Percentiles rank a stretch among this genome's conserved stretches.
These are phyloP conservation scores for Probosciger aterrimus DNA, from an alignment of 2,113 vertebrate species.

Conservation along the genomic window DNA sequence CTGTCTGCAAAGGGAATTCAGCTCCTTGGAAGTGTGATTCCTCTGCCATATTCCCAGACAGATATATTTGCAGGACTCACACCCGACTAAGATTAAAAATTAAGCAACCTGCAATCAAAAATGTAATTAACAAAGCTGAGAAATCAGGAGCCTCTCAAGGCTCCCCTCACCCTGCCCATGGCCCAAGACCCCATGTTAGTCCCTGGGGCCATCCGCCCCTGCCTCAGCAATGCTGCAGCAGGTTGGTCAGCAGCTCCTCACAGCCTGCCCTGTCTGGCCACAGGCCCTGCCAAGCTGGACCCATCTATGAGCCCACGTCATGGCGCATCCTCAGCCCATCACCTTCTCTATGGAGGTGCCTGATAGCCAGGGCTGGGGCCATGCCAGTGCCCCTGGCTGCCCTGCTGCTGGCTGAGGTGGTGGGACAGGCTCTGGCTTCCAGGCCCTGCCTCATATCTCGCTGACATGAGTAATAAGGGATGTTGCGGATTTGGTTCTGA, in stretches of 20 bases:
- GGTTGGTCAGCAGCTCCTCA: not conserved
- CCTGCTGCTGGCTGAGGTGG: not conserved
- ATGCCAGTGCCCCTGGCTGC: fast-evolving
- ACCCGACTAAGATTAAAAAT: not conserved
- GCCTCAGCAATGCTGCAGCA: not conserved
- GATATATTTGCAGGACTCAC: not conserved
- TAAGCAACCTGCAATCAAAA: not conserved
- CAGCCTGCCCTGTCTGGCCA: not conserved
- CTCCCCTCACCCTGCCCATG: not conserved
- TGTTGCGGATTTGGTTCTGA: not conserved
- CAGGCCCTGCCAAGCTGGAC: not conserved
- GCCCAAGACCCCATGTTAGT: not conserved
- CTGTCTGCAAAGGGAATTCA: not conserved
- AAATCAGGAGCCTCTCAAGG: fast-evolving
- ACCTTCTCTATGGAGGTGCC: not conserved
- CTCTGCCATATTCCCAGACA: not conserved
- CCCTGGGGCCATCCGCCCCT: not conserved
- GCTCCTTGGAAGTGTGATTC: not conserved
- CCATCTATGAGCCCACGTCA: not conserved
- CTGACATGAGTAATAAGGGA: not conserved
- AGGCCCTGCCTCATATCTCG: not conserved
- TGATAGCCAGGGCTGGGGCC: fast-evolving
- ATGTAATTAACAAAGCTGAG: not conserved
- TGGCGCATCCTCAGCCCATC: not conserved
- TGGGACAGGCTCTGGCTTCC: not conserved